Conservation (phyloP, 2,888 invertebrate species). For the Drosophila mercatorum region DNA sequence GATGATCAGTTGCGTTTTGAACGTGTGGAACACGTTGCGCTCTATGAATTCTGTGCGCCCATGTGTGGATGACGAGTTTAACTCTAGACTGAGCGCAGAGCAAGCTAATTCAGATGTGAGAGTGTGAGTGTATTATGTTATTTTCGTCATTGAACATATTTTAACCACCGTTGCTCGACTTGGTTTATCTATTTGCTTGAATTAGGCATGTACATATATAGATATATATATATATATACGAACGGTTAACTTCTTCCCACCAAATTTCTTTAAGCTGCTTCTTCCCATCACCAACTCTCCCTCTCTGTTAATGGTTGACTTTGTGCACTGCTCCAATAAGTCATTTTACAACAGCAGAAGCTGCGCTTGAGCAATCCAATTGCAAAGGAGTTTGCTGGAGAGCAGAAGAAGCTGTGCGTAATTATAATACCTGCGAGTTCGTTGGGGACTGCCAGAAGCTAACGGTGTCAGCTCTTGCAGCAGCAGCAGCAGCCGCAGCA, state of each 20-base stretch:
- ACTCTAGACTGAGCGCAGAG: not conserved
- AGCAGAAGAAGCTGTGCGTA: conserved; percentile 27
- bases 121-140: no score
- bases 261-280: not conserved
- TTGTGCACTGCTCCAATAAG: not conserved
- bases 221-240: no score
- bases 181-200: not conserved
- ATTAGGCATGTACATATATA: not conserved
- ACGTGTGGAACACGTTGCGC: not conserved
- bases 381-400: not conserved
- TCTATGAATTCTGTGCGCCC: not conserved
- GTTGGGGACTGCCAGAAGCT: conserved; percentile 26
- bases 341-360: conserved; percentile 4
- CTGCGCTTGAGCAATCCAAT: conserved; percentile 11
- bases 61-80: not conserved
- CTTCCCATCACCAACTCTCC: no score
- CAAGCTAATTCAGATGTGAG: not conserved
- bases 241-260: no score
- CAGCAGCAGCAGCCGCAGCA: conserved; percentile 29
- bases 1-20: not conserved
- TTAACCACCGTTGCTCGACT: not conserved
- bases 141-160: not conserved
- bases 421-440: conserved; percentile 45
- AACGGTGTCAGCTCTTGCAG: conserved; percentile 49
- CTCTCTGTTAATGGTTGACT: not conserved